A percentile compares a stretch with the other conserved stretches of the same genome.
Conservation (phyloP, 2,113 vertebrate genomes). For the Rhinolophus sinicus region DNA sequence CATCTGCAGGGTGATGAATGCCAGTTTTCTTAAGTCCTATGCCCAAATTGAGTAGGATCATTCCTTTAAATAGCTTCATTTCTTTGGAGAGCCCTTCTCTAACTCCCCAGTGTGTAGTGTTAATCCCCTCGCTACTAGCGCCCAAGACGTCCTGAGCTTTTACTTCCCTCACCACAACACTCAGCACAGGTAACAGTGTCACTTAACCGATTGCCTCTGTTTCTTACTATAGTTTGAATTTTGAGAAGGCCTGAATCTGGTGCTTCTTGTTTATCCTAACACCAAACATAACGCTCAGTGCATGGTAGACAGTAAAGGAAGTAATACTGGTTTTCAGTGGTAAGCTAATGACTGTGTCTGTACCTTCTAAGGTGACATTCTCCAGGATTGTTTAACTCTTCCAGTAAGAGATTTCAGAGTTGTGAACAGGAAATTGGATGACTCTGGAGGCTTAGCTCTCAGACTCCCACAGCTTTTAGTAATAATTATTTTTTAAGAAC, state of each 20-base stretch:
- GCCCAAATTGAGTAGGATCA: neutral
- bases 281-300: neutral
- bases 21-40: neutral
- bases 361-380: neutral
- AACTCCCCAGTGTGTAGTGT: neutral
- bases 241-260: neutral
- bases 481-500: neutral
- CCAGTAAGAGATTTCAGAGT: neutral
- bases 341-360: neutral
- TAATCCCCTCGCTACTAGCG: neutral
- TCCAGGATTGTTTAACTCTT: neutral
- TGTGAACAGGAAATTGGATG: neutral
- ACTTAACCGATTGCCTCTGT: neutral
- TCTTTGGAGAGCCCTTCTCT: neutral
- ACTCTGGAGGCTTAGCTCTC: neutral
- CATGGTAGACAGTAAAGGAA: neutral
- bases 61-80: neutral
- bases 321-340: neutral
- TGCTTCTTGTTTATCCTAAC: neutral
- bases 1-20: neutral
- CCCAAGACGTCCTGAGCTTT: neutral
- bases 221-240: neutral
- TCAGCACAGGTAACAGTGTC: neutral
- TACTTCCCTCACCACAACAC: neutral
- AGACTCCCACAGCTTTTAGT: neutral